Percentiles rank a stretch among this genome's conserved stretches.
phyloP scores from a whole-genome alignment of 2,888 invertebrate species.

The Sepioteuthis lessoniana region DNA sequence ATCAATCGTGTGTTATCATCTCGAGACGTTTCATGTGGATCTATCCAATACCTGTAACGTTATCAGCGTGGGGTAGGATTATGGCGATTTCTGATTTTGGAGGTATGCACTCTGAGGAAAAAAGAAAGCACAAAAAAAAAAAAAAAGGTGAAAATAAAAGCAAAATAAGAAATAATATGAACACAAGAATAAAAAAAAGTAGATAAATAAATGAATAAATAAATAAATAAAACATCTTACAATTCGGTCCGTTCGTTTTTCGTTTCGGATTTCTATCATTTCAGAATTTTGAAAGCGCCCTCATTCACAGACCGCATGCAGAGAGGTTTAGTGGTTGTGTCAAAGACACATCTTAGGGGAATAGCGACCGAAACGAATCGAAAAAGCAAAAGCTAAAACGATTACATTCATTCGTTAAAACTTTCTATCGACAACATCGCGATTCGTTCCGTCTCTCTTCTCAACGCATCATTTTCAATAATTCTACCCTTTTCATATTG shows the following conservation, averaged over 20 bases:
- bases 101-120: background rate
- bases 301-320: background rate
- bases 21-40: background rate
- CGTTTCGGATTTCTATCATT: background rate
- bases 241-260: background rate
- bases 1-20: conserved; percentile 7
- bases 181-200: too few relatives aligned
- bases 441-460: background rate
- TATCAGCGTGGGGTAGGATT: background rate
- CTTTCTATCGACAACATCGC: background rate
- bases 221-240: background rate
- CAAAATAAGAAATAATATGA: too few relatives aligned
- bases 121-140: too few relatives aligned
- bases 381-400: conserved; percentile 7
- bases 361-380: background rate
- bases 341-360: background rate
- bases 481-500: background rate
- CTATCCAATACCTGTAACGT: background rate
- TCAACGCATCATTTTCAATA: background rate
- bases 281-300: background rate
- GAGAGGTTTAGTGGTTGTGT: conserved; percentile 12
- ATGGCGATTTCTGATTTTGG: conserved; percentile 5
- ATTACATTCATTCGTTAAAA: background rate
- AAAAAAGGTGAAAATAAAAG: background rate
- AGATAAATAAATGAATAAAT: background rate